A percentile compares a stretch with the other conserved stretches of the same genome.
phyloP scores from a whole-genome alignment of 2,113 vertebrate genomes.

The Carassius gibelio region DNA sequence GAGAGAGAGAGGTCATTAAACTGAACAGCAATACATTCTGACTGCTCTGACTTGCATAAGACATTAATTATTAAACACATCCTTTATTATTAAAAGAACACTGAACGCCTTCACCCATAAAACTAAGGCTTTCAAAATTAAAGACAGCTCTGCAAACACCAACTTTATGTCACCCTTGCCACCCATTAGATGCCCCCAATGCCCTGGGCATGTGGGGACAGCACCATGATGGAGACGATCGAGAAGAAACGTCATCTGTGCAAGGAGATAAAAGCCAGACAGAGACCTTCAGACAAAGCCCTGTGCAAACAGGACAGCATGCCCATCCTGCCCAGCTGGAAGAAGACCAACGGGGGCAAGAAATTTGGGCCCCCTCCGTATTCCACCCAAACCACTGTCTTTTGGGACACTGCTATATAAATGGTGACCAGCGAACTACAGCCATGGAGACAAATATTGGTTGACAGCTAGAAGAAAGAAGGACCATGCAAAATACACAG shows the following conservation, averaged over 20 bases:
- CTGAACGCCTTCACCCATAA: neutral
- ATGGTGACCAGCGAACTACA: slow-evolving; percentile 10
- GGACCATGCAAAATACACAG: slow-evolving; percentile 50
- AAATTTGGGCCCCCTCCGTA: slow-evolving; percentile 90
- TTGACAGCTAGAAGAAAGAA: slow-evolving; percentile 40
- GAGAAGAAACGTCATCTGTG: slow-evolving; percentile 95
- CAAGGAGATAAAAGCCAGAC: slow-evolving; percentile 92
- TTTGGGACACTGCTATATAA: slow-evolving; percentile 94
- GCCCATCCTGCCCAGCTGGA: slow-evolving; percentile 95
- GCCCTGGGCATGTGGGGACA: slow-evolving; percentile 92
- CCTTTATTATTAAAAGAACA: neutral
- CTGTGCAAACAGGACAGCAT: slow-evolving; percentile 96
- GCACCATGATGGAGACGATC: slow-evolving; percentile 97
- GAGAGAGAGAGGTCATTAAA: neutral
- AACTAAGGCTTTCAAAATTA: neutral
- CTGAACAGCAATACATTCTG: neutral
- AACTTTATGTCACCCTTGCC: slow-evolving; percentile 43
- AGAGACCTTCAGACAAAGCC: slow-evolving; percentile 86
- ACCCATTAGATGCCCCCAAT: slow-evolving; percentile 80
- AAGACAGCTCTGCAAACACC: slow-evolving; percentile 29
- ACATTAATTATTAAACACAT: neutral
- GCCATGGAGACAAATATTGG: slow-evolving; percentile 13
- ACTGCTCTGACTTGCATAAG: neutral
- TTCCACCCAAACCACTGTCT: slow-evolving; percentile 87
- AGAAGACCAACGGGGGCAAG: slow-evolving; percentile 84